Evolutionary conservation across 2,113 vertebrate species (phyloP).

Genomic region (Elachura formosa): DNA sequence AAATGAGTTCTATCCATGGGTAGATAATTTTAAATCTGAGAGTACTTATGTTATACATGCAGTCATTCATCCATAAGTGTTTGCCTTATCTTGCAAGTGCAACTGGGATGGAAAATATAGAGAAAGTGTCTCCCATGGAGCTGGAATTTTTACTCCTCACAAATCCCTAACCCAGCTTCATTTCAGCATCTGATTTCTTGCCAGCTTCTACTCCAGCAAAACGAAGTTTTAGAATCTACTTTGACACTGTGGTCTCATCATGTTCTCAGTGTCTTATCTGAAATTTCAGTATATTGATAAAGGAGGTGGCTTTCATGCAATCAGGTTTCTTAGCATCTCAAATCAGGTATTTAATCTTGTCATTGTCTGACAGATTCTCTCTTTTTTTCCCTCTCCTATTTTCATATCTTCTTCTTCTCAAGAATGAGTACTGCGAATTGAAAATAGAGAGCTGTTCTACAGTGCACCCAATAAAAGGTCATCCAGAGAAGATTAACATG

Average conservation of each 20-base stretch:
- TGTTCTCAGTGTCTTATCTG: background rate
- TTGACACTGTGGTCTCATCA: background rate
- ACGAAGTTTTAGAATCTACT: background rate
- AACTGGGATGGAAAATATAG: background rate
- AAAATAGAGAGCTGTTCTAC: background rate
- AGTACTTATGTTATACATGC: background rate
- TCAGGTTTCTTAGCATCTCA: background rate
- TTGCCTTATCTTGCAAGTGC: background rate
- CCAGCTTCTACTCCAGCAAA: background rate
- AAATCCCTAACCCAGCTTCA: background rate
- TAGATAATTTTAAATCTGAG: conserved; percentile 9
- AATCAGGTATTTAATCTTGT: background rate
- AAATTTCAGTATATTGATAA: background rate
- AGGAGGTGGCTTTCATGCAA: background rate
- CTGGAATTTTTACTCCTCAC: background rate
- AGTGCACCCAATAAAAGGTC: background rate
- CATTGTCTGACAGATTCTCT: background rate
- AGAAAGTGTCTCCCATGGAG: background rate
- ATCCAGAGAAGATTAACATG: background rate
- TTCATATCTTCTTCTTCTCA: background rate
- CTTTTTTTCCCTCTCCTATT: background rate
- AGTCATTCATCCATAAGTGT: background rate
- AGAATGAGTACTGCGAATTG: background rate
- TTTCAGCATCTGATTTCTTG: background rate
- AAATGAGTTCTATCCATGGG: background rate